These are phyloP conservation scores for Sinotaia quadrata DNA, from an alignment of 2,888 invertebrate species.

Conservation along the genomic window DNA sequence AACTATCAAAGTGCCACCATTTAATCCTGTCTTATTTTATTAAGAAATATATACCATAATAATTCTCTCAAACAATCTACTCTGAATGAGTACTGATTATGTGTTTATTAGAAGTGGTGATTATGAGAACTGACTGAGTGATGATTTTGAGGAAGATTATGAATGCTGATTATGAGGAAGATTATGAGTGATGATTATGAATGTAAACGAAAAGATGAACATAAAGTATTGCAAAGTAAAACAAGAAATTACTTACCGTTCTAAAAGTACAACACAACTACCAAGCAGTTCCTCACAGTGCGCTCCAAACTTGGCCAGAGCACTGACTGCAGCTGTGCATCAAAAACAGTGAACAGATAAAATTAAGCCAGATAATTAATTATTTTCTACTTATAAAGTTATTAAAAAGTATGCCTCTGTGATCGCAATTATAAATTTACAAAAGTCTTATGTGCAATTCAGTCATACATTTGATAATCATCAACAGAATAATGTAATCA, in stretches of 20 bases:
- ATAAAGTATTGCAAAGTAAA: too few relatives aligned
- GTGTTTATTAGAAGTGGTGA: not conserved
- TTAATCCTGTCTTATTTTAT: too few relatives aligned
- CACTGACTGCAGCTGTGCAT: constrained; percentile 89
- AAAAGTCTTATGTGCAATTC: not conserved
- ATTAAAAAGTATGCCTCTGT: not conserved
- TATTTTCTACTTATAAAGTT: not conserved
- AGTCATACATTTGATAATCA: too few relatives aligned
- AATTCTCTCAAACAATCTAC: not conserved
- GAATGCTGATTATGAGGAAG: too few relatives aligned
- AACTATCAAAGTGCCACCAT: too few relatives aligned
- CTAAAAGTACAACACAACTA: constrained; percentile 82
- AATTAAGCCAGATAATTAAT: not conserved
- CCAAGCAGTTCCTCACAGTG: constrained; percentile 89
- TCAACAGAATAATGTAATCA: too few relatives aligned
- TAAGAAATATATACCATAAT: too few relatives aligned
- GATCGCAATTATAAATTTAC: not conserved
- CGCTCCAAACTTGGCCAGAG: constrained; percentile 97
- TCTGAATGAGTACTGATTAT: not conserved
- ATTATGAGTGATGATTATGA: too few relatives aligned
- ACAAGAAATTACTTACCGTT: constrained; percentile 63
- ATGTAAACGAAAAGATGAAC: too few relatives aligned
- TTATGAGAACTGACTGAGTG: too few relatives aligned
- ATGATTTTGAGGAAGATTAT: too few relatives aligned
- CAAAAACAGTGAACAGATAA: not conserved